phyloP scores from a whole-genome alignment of 2,888 invertebrate species.

The Ectemnius continuus region DNA sequence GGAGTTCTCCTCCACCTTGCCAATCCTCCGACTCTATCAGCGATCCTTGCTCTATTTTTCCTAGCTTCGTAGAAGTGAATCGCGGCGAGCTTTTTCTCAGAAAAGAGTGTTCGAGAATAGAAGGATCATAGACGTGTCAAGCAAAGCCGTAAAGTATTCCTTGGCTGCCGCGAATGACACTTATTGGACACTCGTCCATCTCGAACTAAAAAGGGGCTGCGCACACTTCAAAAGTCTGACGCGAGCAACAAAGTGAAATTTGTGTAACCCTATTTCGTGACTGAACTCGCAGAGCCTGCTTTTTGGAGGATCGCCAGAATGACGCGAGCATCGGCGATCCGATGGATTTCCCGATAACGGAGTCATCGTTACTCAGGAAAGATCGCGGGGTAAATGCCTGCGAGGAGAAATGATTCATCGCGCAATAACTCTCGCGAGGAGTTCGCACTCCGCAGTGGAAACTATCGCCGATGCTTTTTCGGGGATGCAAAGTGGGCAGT shows the following conservation, averaged over 20 bases:
- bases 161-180: too few relatives aligned
- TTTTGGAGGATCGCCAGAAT: not conserved
- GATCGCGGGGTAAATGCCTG: not conserved
- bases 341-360: not conserved
- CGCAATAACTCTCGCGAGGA: not conserved
- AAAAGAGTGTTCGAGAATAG: too few relatives aligned
- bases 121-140: too few relatives aligned
- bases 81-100: too few relatives aligned
- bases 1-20: slow-evolving; percentile 25
- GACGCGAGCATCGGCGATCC: not conserved
- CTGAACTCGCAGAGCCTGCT: not conserved
- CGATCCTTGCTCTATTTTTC: not conserved
- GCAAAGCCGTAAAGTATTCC: too few relatives aligned
- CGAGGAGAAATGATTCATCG: not conserved
- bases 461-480: too few relatives aligned
- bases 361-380: not conserved
- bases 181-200: too few relatives aligned
- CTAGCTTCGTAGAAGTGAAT: not conserved
- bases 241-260: not conserved
- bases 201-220: too few relatives aligned
- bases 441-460: too few relatives aligned
- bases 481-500: too few relatives aligned
- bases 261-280: slow-evolving; percentile 15
- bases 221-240: not conserved
- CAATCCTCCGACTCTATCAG: not conserved